Percentiles rank a stretch among this genome's conserved stretches.
Evolutionary conservation across 2,113 vertebrate species (phyloP).

Genomic region (Tetraodon nigroviridis): DNA sequence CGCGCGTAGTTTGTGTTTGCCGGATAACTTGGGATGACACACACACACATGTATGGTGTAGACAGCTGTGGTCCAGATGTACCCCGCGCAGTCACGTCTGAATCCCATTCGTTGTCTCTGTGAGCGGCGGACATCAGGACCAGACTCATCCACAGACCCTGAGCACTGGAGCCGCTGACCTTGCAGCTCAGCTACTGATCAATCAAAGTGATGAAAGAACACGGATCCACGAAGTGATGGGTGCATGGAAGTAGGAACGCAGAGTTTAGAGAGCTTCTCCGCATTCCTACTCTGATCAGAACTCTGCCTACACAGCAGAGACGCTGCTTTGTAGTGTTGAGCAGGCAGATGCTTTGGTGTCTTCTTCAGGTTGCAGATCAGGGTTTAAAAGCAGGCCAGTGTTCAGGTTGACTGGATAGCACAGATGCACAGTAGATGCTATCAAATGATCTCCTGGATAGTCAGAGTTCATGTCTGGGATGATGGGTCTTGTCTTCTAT

Average conservation of each 20-base stretch:
- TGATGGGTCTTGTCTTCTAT: too few species aligned
- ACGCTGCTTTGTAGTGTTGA: too few species aligned
- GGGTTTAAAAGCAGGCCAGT: too few species aligned
- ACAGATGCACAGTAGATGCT: too few species aligned
- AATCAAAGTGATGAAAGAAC: constrained; percentile 31
- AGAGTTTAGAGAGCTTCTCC: neutral
- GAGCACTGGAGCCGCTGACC: constrained; percentile 49
- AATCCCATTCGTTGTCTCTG: constrained; percentile 66
- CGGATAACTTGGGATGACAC: constrained; percentile 54
- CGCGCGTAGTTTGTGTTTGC: constrained; percentile 1
- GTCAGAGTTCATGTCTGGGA: too few species aligned
- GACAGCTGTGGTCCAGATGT: constrained; percentile 71
- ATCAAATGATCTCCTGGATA: too few species aligned
- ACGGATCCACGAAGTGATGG: neutral
- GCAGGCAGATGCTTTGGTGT: too few species aligned
- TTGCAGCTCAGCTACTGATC: constrained; percentile 29
- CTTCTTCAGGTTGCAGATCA: too few species aligned
- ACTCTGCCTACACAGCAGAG: constrained; percentile 1
- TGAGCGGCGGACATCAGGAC: constrained; percentile 47
- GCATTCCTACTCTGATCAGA: constrained; percentile 5
- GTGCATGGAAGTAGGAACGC: neutral
- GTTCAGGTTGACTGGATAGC: too few species aligned
- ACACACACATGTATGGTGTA: constrained; percentile 36
- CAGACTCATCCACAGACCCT: constrained; percentile 32
- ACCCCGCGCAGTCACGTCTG: constrained; percentile 50